Evolutionary conservation across 2,113 vertebrate species (phyloP).

Genomic region (Triplophysa rosa): DNA sequence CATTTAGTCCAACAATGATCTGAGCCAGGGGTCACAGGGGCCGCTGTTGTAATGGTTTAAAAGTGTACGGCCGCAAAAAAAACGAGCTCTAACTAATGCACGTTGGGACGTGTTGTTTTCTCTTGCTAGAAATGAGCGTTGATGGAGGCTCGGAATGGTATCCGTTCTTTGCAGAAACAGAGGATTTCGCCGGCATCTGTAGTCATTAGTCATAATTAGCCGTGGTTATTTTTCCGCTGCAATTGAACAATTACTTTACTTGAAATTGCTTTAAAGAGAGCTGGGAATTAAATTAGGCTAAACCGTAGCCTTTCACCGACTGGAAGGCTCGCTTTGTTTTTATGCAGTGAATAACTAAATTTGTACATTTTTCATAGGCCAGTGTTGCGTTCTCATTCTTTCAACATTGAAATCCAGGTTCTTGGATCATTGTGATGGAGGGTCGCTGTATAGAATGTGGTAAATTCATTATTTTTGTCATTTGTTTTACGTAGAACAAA

Average conservation of each 20-base stretch:
- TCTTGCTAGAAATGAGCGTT: conserved; percentile 12
- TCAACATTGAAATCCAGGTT: no score
- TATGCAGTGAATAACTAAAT: no score
- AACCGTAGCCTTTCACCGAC: conserved; percentile 5
- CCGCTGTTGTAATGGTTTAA: conserved; percentile 27
- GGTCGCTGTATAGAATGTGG: no score
- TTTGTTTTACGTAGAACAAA: not conserved
- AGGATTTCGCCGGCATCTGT: conserved; percentile 31
- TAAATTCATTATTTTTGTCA: not conserved
- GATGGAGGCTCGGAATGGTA: conserved; percentile 5
- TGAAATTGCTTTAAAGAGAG: conserved; percentile 40
- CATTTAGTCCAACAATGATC: conserved; percentile 7
- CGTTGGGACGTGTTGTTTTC: conserved; percentile 6
- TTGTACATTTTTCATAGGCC: no score
- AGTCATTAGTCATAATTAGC: conserved; percentile 42
- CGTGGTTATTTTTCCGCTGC: conserved; percentile 44
- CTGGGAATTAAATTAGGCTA: conserved; percentile 34
- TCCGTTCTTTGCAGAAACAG: conserved; percentile 10
- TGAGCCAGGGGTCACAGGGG: not conserved
- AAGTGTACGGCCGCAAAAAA: not conserved
- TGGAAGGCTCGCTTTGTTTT: not conserved
- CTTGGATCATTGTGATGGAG: no score
- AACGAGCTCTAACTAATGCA: conserved; percentile 20
- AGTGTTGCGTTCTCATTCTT: not conserved
- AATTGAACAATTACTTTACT: conserved; percentile 40